Evolutionary conservation across 2,113 vertebrate genomes (phyloP).

Genomic region (Caloenas nicobarica): DNA sequence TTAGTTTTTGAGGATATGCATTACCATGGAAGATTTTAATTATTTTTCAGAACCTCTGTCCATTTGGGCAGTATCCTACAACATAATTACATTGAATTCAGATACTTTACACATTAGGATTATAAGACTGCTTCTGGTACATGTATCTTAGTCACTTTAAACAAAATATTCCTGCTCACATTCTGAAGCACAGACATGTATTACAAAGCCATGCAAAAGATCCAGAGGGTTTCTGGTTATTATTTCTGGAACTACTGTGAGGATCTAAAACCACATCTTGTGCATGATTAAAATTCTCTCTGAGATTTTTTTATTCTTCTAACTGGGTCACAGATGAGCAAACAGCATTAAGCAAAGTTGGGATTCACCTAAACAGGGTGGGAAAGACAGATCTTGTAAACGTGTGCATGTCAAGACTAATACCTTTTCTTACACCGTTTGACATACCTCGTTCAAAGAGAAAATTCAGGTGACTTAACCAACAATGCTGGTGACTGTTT

Average conservation of each 20-base stretch:
- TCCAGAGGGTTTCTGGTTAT: background rate
- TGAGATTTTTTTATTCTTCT: background rate
- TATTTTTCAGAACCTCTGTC: background rate
- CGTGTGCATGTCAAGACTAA: background rate
- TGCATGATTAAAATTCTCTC: background rate
- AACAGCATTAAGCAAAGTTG: background rate
- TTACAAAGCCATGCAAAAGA: background rate
- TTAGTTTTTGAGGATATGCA: slow-evolving; percentile 12
- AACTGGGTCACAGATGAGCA: background rate
- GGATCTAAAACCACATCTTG: background rate
- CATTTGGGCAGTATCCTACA: background rate
- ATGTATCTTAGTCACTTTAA: background rate
- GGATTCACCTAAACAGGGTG: background rate
- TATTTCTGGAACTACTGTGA: background rate
- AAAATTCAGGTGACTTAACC: background rate
- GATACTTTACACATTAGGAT: background rate
- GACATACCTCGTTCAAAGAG: background rate
- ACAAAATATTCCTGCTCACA: background rate
- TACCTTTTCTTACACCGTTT: background rate
- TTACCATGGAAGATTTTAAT: background rate
- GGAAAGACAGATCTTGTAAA: background rate
- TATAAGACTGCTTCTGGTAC: background rate
- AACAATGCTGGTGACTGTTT: background rate
- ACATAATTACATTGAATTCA: background rate
- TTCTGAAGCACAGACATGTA: background rate